Percentiles rank a stretch among this genome's conserved stretches.
These are phyloP conservation scores for Halcyon malimbica DNA, from an alignment of 2,113 vertebrate genomes.

Conservation along the genomic window DNA sequence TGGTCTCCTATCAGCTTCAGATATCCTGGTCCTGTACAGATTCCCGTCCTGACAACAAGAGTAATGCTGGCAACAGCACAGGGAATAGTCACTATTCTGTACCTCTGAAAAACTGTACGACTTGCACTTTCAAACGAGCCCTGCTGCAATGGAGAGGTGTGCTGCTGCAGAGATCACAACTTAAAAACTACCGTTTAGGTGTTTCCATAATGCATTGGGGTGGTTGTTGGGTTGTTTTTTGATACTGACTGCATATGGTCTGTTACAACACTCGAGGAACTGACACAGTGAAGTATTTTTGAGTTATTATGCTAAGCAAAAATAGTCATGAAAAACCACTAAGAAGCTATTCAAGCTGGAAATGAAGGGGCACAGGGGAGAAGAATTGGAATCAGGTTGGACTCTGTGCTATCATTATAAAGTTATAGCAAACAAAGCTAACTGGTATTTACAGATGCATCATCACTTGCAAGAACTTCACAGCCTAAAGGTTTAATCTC, in stretches of 20 bases:
- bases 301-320: not conserved
- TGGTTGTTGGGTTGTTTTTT: not conserved
- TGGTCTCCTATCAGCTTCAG: not conserved
- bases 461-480: not conserved
- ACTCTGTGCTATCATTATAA: not conserved
- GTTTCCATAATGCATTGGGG: not conserved
- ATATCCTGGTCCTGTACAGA: too few species aligned
- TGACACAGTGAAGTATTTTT: not conserved
- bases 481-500: not conserved
- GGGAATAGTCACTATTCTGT: too few species aligned
- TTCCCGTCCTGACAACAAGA: too few species aligned
- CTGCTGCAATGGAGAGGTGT: not conserved
- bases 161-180: conserved; percentile 3
- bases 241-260: not conserved
- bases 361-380: not conserved
- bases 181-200: not conserved
- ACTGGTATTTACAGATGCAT: not conserved
- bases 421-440: not conserved
- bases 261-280: not conserved
- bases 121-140: conserved; percentile 3
- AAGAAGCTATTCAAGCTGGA: not conserved
- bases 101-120: not conserved
- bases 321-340: not conserved
- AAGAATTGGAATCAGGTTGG: not conserved
- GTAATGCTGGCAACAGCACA: too few species aligned